Percentiles rank a stretch among this genome's conserved stretches.
These are phyloP conservation scores for Forbesichthys papilliferus DNA, from an alignment of 2,113 vertebrate species.

Conservation along the genomic window DNA sequence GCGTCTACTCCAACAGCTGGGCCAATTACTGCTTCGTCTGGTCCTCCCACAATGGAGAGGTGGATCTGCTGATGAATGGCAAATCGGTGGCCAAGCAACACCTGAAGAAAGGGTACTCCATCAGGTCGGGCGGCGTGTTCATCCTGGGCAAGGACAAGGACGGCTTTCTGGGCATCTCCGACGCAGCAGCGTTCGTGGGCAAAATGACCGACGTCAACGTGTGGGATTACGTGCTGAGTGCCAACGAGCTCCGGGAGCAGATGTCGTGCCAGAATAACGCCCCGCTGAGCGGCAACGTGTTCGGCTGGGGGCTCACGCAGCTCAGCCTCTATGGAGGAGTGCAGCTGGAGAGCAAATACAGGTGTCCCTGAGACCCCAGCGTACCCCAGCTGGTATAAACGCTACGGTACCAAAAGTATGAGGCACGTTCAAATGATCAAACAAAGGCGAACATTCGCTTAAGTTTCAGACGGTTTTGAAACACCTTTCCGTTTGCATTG, in stretches of 20 bases:
- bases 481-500: too few species aligned
- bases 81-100: slow-evolving; percentile 61
- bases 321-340: slow-evolving; percentile 80
- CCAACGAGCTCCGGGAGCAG: slow-evolving; percentile 68
- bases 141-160: slow-evolving; percentile 81
- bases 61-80: slow-evolving; percentile 77
- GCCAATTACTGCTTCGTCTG: slow-evolving; percentile 81
- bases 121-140: slow-evolving; percentile 65
- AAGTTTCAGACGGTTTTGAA: too few species aligned
- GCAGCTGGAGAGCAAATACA: slow-evolving; percentile 74
- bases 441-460: too few species aligned
- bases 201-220: slow-evolving; percentile 76
- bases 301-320: slow-evolving; percentile 79
- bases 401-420: neutral
- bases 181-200: slow-evolving; percentile 72
- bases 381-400: neutral
- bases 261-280: slow-evolving; percentile 65
- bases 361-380: slow-evolving; percentile 68
- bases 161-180: slow-evolving; percentile 74
- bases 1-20: slow-evolving; percentile 64
- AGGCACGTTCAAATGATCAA: too few species aligned
- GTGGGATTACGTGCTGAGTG: slow-evolving; percentile 78
- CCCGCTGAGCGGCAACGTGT: slow-evolving; percentile 68
- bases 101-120: slow-evolving; percentile 63
- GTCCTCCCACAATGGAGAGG: slow-evolving; percentile 71